Base-by-base conservation (phyloP, 2,113 vertebrate genomes). In the Cavia aperea region DNA sequence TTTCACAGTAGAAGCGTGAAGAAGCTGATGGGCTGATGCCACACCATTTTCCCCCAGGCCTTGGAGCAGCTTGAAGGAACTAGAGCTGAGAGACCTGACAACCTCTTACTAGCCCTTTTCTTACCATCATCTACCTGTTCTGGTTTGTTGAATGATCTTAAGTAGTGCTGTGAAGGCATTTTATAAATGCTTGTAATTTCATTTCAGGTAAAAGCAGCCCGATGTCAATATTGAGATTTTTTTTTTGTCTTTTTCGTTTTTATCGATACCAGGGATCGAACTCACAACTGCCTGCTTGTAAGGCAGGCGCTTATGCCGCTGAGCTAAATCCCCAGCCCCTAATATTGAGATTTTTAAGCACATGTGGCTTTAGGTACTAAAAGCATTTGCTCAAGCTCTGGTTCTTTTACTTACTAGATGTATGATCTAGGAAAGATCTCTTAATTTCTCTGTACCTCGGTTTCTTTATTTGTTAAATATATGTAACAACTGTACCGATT, bases 151-250 rank as follows among this genome's bases (percentile, higher is more conserved):
- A 81, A 21, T 65, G 58, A 63, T 88, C 23, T 85, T 85, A 82
- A 93, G 39, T 56, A 68, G 93, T 86, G 95, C 91, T 88, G 46
- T 36, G 23, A 88, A 36, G 90, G 36, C 18, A 83, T 78, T 56
- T 95, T 66, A 91, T 58, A 84, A 92, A 88, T 75, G 23, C 9
- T 82, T 90, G 70, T 68, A 39, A 75, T 93, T 86, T 86, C 92
- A 81, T 83, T 33, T 65, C 70, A 87, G n/a, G 18, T n/a, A 72
- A 73, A 91, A 73, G n/a, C 49, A 81, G 56, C 54, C 84, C 33
- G 62, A 26, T 46, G 39, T 78, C 65, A 65, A 29, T 39, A 89
- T 26, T 88, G 70, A 62, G 29, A 63, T 70, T 89, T 93, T 56
- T 39, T 39, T 39, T 39, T 39, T 39, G 39, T 39, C 39, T 39